A percentile compares a stretch with the other conserved stretches of the same genome.
These are phyloP conservation scores for Anthoptus insignis DNA, from an alignment of 2,888 invertebrate genomes.

Conservation along the genomic window DNA sequence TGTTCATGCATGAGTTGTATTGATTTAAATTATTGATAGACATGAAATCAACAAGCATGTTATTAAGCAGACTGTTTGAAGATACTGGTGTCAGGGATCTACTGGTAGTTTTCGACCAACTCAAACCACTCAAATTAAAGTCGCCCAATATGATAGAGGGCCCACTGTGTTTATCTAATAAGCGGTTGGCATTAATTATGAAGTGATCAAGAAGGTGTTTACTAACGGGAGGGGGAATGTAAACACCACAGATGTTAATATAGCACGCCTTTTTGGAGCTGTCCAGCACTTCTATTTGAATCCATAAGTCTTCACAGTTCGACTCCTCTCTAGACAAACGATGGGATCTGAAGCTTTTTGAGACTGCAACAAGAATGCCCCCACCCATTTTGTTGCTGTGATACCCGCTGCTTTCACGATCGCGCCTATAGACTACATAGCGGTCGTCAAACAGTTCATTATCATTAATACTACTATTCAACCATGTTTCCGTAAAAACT, in stretches of 20 bases:
- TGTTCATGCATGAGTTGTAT: constrained; percentile 15
- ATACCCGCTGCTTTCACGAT: not conserved
- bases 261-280: not conserved
- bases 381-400: not conserved
- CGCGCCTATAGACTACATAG: constrained; percentile 11
- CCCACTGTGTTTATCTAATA: too few species aligned
- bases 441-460: constrained; percentile 27
- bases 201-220: too few species aligned
- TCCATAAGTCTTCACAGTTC: not conserved
- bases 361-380: not conserved
- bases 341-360: not conserved
- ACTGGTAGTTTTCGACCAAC: not conserved
- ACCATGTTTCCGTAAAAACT: constrained; percentile 35
- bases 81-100: not conserved
- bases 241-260: not conserved
- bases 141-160: too few species aligned
- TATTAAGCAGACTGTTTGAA: constrained; percentile 19
- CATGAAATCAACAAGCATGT: constrained; percentile 25
- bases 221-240: not conserved
- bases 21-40: constrained; percentile 16
- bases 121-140: not conserved
- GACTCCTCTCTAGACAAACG: not conserved
- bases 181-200: too few species aligned
- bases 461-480: constrained; percentile 21
- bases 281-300: not conserved